Evolutionary conservation across 2,113 vertebrate genomes (phyloP), one percentile per base, ranked within the genome.

Genomic region (Perca schrenkii): DNA sequence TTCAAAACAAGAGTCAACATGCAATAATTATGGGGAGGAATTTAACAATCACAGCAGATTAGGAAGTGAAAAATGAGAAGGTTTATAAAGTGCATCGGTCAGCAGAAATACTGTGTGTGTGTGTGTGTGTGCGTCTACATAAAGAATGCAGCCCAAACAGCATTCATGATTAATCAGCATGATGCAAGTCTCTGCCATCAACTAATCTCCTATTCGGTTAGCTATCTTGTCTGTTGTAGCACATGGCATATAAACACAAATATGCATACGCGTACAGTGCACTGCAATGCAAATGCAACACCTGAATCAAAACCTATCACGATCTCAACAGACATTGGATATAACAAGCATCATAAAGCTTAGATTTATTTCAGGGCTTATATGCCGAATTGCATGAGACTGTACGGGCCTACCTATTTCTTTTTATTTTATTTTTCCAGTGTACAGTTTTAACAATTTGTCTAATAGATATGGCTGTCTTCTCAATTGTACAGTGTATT

Each of bases 151-250:
- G n/a, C 31, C 50, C 22, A 74, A 69, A 88, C 67, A 84, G 43
- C 16, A 67, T 79, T 21, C 60, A 74, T 82, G 71, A 84, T 84
- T 64, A 79, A 86, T 75, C 62, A 78, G 64, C 5, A 54, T 69
- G 76, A 81, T 50, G 34, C 78, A 82, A 67, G n/a, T 36, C 58
- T 78, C 50, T 67, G 36, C 62, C 63, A 70, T 34, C 60, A 56
- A 47, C 36, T 50, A n/a, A 66, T 81, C 47, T 65, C 61, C 22
- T 70, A 22, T 56, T 74, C 54, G n/a, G 15, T 63, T 70, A 66
- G 10, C 49, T 34, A 10, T 70, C 22, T 28, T 52, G 47, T 21
- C 28, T 7, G 21, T 71, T 3, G 3, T 16, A 34, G 56, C 43
- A 47, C 10, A 15, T 36, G n/a, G 60, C 49, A 53, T 8, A 8